These are phyloP conservation scores for Meleagris gallopavo DNA, from an alignment of 2,113 vertebrate species.

Conservation along the genomic window DNA sequence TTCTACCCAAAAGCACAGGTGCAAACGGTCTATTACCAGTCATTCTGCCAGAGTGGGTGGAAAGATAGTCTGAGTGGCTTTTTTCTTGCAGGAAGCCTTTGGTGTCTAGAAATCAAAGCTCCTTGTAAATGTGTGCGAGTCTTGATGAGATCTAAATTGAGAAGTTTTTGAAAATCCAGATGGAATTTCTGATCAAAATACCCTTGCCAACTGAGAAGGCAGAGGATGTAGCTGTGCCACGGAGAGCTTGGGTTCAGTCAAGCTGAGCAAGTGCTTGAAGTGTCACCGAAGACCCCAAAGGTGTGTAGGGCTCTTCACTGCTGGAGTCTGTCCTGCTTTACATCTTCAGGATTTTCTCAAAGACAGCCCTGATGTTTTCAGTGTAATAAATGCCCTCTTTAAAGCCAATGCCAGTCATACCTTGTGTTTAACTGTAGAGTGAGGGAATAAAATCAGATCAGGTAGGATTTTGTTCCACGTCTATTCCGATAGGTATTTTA, in stretches of 20 bases:
- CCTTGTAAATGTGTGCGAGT: constrained; percentile 35
- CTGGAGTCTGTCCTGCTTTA: not conserved
- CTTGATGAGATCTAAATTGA: constrained; percentile 47
- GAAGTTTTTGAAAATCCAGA: constrained; percentile 38
- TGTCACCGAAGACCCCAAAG: not conserved
- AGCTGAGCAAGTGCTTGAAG: not conserved
- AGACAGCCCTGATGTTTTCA: not conserved
- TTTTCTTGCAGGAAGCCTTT: constrained; percentile 43
- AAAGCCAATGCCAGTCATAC: accelerated
- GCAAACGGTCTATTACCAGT: constrained; percentile 19
- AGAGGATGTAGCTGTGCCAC: not conserved
- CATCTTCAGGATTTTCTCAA: not conserved
- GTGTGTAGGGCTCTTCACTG: not conserved
- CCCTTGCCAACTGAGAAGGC: not conserved
- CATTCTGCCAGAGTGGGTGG: constrained; percentile 15
- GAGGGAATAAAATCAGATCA: not conserved
- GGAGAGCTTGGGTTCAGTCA: not conserved
- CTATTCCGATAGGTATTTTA: not conserved
- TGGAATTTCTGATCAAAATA: constrained; percentile 50
- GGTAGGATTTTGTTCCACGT: not conserved
- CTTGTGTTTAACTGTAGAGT: not conserved
- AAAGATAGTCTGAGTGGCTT: constrained; percentile 31
- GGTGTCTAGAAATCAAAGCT: constrained; percentile 62
- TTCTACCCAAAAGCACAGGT: not conserved
- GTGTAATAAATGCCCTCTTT: not conserved